Evolutionary conservation across 2,888 invertebrate species (phyloP), one percentile per base, ranked within the genome.

Genomic region (Aethes cnicana): DNA sequence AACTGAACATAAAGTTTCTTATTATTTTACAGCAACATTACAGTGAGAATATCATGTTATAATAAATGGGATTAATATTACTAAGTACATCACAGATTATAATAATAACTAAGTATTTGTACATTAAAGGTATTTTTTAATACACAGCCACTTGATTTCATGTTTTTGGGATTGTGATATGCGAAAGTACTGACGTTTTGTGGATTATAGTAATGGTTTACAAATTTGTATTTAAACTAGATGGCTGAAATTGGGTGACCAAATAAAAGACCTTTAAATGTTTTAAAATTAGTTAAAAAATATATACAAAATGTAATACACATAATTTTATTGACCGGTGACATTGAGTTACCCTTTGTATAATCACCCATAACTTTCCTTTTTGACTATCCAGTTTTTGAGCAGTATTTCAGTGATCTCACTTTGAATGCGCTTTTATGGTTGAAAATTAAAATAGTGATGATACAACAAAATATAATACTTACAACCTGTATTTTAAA

Each of bases 111-210:
- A 11, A 7, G 33, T 33, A 5, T 43, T 36, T 3, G 43, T 32
- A 48, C 17, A 44, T 48, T 14, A 39, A 39, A 8, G 33, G 28
- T 44, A 50, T 28, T 43, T 17, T 43, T 43, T 43, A 43, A 43
- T 28, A 43, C 18, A 43, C 36, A 36, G 42, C 11, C 12, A 41
- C 28, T 46, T 46, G 32, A 46, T 46, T 53, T 39, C 33, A n/a
- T 12, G 41, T 17, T 53, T 53, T 53, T 17, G 53, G 17, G 46
- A 21, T 52, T 44, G 52, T 53, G 46, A 53, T 32, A 49, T 28
- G 36, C 36, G 18, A 36, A 18, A 36, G 36, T 8, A 36, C 36
- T 36, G 36, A 36, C 9, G 20, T 36, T 53, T 53, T 53, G 17
- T 43, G 42, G 14, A 36, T 36, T 32, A 53, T 46, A 41, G 46